Base-by-base conservation (phyloP, 2,797 vertebrate genomes). In the Pterois miles region DNA sequence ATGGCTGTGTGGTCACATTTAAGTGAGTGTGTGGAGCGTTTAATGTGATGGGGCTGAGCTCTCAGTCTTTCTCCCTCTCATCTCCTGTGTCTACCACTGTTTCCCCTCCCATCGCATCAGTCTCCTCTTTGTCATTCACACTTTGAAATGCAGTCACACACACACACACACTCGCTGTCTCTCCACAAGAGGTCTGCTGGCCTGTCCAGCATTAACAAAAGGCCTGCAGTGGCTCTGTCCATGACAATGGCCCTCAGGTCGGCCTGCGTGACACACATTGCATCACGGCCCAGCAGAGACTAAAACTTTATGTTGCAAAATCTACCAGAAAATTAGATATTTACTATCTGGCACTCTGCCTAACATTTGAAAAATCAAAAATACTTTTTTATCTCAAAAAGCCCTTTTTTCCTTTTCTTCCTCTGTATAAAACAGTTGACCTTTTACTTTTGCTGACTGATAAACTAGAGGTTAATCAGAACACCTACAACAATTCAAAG, bases 61-160 rank as follows among this genome's bases (percentile, higher is more conserved):
- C 65, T 77, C 80, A 46, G 54, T 70, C 52, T 40, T 48, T 48
- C 64, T 74, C 33, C 53, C 72, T 6, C 52, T 74, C 71, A 50
- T 84, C 80, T 67, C 68, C 70, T 65, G 65, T 38, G 74, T 62
- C 78, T 66, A 59, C 38, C 75, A 64, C 80, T 72, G 52, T 34
- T 52, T 31, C 48, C 74, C 83, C 74, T 83, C 81, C 58, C 86
- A 64, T 85, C 86, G 66, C 81, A 72, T 80, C 85, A 74, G 64
- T 86, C 85, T 84, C 74, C 71, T 82, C 86, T 91, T 91, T 93
- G 88, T 92, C 85, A 87, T 92, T 91, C 86, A 80, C 81, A 83
- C 87, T 88, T 88, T 91, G 83, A 92, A 90, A 76, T 86, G 78
- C 85, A 80, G 67, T 71, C 65, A 60, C 82, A 74, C 62, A 77